These are phyloP conservation scores for Brachionus asplanchnoidis DNA, from an alignment of 1,140 invertebrate genomes.

Conservation along the genomic window DNA sequence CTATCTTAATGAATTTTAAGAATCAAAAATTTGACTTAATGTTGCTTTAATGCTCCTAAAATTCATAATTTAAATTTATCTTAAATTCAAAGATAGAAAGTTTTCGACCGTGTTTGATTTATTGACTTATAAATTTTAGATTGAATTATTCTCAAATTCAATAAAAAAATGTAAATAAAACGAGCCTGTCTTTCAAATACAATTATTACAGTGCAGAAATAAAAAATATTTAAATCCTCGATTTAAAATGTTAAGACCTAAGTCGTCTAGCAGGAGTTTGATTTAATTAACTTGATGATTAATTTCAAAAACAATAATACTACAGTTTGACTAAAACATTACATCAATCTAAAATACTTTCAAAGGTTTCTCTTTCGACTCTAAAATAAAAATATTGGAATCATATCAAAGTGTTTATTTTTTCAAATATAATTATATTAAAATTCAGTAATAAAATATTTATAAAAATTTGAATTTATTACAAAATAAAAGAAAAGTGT, in stretches of 20 bases:
- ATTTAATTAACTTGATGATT: neutral
- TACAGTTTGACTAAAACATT: neutral
- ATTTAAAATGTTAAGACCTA: neutral
- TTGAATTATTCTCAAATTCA: too few relatives aligned
- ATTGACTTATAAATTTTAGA: too few relatives aligned
- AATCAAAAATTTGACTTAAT: too few relatives aligned
- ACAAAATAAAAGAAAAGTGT: neutral
- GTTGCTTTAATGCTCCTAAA: too few relatives aligned
- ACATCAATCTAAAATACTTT: neutral
- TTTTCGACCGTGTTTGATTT: too few relatives aligned
- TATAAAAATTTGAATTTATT: neutral
- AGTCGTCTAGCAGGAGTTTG: neutral
- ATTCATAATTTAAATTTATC: too few relatives aligned
- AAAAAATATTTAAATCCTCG: neutral
- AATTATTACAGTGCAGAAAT: too few relatives aligned
- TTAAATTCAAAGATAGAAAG: too few relatives aligned
- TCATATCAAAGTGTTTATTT: neutral
- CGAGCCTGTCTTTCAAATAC: too few relatives aligned
- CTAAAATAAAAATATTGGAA: neutral
- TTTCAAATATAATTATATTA: neutral
- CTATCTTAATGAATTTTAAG: too few relatives aligned
- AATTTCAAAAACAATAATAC: neutral
- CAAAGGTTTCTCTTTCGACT: neutral
- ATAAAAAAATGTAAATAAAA: too few relatives aligned
- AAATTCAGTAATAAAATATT: neutral